Base-by-base conservation (phyloP, 2,888 invertebrate genomes). In the Tricholauxania praeusta region DNA sequence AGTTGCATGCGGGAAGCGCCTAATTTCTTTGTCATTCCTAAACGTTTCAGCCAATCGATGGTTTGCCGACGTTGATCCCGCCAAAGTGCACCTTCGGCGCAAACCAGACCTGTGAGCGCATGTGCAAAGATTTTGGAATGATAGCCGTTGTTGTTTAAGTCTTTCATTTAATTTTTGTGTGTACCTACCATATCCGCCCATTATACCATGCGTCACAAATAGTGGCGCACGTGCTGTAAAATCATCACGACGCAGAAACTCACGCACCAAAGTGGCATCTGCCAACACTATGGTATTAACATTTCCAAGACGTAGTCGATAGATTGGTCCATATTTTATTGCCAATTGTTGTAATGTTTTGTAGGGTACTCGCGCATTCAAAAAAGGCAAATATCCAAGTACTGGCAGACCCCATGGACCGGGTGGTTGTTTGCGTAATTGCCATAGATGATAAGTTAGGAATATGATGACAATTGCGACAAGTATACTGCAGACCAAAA, bases 141-240 rank as follows among this genome's bases (percentile, higher is more conserved):
- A 55, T 28, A 53, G 70, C 75, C 79, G 80, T 79, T 53, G 70
- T 70, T 64, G 28, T 76, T 74, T 80, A 77, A 79, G 76, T 81
- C 77, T 77, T 77, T 79, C 72, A 74, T 75, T 75, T 70, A 28
- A 12, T 15, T n/a, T 52, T 52, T 39, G 39, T 39, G 39, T 39
- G 32, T 39, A 87, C 91, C 91, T 87, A 96, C 96, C 96, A 84
- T 93, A 92, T 78, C 96, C 96, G 74, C 93, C 89, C 93, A 96
- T 94, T 74, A 96, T 93, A 49, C 95, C 96, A 82, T 95, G 95
- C 0, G 96, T 95, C 63, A 96, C 86, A 84, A 91, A 94, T 2
- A 96, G 89, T 2, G 96, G 95, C 0, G 96, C 95, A 66, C 87
- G 79, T 15, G 94, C 95, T 4, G 93, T 89, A 78, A 94, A 92